Conservation (phyloP, 2,888 invertebrate genomes). For the Polydesmus complanatus region DNA sequence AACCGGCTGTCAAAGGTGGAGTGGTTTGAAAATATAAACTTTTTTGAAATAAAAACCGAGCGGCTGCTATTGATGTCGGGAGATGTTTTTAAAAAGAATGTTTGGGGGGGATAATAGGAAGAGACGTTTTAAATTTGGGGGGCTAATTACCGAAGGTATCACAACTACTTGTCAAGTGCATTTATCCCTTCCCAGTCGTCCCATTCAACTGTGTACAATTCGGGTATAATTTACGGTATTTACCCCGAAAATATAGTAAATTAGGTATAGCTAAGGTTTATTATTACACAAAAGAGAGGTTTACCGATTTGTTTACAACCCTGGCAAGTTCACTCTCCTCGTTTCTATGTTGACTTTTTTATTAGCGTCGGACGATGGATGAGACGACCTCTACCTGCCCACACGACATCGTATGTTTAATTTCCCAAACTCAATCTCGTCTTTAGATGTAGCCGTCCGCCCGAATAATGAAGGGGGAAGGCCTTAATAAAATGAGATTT, state of each 20-base stretch:
- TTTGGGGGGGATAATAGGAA: neutral
- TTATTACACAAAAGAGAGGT: neutral
- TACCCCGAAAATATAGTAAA: neutral
- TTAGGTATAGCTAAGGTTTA: neutral
- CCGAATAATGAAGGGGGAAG: no score
- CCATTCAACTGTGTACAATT: neutral
- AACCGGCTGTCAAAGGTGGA: no score
- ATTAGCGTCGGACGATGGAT: no score
- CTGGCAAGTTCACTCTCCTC: no score
- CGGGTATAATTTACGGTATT: neutral
- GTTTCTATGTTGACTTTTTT: no score
- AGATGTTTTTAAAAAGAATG: neutral
- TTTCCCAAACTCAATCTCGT: no score
- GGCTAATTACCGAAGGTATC: neutral
- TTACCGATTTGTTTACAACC: neutral
- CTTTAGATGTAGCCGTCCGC: no score
- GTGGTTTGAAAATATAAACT: no score
- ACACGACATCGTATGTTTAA: no score
- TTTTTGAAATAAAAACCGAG: no score
- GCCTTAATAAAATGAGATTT: no score
- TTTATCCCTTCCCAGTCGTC: neutral
- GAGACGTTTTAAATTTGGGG: neutral
- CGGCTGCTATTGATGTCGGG: neutral
- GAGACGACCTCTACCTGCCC: no score
- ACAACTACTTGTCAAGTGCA: neutral